Evolutionary conservation across 2,797 vertebrate genomes (phyloP).

Genomic region (Notoglanidium macrostoma): DNA sequence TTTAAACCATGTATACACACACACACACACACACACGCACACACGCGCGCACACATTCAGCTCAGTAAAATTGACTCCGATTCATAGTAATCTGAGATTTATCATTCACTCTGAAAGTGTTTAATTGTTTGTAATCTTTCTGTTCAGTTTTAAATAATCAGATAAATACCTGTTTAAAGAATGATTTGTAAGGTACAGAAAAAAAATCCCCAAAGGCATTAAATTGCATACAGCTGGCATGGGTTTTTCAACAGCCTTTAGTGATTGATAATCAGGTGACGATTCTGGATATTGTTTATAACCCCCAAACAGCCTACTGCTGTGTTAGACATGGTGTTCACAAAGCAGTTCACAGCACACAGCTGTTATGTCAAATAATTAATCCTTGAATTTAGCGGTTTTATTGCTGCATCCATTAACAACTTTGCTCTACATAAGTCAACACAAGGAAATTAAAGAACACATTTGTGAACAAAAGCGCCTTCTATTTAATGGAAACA

Average conservation of each 20-base stretch:
- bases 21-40: background rate
- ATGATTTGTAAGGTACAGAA: too few species aligned
- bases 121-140: background rate
- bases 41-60: background rate
- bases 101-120: background rate
- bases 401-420: background rate
- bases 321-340: background rate
- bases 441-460: slow-evolving; percentile 5
- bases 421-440: background rate
- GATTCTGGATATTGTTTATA: background rate
- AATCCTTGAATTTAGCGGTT: background rate
- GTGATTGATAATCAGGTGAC: background rate
- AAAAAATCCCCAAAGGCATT: background rate
- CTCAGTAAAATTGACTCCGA: background rate
- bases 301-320: background rate
- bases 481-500: slow-evolving; percentile 22
- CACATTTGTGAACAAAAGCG: background rate
- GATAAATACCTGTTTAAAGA: background rate
- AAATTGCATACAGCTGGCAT: background rate
- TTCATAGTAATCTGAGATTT: background rate
- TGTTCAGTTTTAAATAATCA: background rate
- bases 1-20: slow-evolving; percentile 1
- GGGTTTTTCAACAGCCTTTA: background rate
- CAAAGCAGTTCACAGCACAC: background rate
- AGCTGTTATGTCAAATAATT: slow-evolving; percentile 2